A percentile compares a stretch with the other conserved stretches of the same genome.
Conservation (phyloP, 2,797 vertebrate genomes). For the Garrulus glandarius region DNA sequence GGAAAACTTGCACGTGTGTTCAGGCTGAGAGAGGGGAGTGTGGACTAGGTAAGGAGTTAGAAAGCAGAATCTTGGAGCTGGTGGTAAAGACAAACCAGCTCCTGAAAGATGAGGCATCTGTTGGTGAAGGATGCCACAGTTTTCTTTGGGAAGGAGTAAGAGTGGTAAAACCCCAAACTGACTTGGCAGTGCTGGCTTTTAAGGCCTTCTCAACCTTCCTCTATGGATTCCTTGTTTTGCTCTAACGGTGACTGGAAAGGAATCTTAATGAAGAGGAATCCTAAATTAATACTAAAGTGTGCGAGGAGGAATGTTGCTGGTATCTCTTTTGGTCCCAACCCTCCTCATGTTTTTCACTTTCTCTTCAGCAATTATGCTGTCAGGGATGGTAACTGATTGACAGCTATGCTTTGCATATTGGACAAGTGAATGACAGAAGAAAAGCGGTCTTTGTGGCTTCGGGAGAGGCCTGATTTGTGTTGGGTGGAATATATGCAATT, state of each 20-base stretch:
- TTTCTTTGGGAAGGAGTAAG: neutral
- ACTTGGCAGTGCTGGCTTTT: neutral
- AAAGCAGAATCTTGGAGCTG: neutral
- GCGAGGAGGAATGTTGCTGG: neutral
- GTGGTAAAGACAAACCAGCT: neutral
- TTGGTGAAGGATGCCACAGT: neutral
- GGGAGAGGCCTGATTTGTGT: neutral
- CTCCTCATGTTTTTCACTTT: neutral
- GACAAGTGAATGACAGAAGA: neutral
- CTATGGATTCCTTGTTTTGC: neutral
- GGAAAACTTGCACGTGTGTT: rapidly evolving
- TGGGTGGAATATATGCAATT: constrained; percentile 13
- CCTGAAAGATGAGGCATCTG: neutral
- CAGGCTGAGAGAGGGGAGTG: neutral
- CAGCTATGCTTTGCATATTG: constrained; percentile 5
- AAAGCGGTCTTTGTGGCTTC: neutral
- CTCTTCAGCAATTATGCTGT: constrained; percentile 29
- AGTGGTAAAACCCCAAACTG: neutral
- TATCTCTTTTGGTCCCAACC: neutral
- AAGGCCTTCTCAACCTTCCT: neutral
- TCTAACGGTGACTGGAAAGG: neutral
- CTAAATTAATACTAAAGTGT: neutral
- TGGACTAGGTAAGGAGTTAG: neutral
- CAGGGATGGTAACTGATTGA: constrained; percentile 4
- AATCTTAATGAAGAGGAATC: constrained; percentile 1